A percentile compares a stretch with the other conserved stretches of the same genome.
Conservation (phyloP, 2,113 vertebrate genomes). For the Python bivittatus region DNA sequence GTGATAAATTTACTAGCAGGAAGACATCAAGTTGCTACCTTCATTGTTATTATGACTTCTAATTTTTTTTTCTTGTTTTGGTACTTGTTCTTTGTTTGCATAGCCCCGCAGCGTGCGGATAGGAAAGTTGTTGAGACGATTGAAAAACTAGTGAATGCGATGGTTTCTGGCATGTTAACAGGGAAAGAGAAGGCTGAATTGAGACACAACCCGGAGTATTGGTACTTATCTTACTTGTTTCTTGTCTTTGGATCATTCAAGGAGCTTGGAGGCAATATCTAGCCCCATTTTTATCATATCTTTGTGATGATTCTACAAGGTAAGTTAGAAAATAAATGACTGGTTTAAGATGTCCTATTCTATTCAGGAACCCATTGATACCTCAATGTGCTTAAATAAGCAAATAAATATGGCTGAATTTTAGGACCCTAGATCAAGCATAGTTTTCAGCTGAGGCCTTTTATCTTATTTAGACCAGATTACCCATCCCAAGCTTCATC, state of each 20-base stretch:
- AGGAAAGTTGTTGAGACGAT: slow-evolving; percentile 67
- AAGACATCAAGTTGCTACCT: neutral
- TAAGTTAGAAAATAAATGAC: neutral
- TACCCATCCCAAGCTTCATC: too few relatives aligned
- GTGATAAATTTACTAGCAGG: neutral
- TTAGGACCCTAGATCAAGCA: neutral
- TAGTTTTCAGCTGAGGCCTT: neutral
- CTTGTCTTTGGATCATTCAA: neutral
- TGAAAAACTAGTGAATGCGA: slow-evolving; percentile 67
- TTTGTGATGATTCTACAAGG: neutral
- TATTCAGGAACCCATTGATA: neutral
- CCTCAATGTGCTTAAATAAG: neutral
- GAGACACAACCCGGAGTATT: slow-evolving; percentile 68
- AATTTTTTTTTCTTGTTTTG: neutral
- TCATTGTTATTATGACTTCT: slow-evolving; percentile 1
- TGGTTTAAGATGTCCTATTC: neutral
- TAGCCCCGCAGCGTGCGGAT: slow-evolving; percentile 66
- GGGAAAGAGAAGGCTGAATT: slow-evolving; percentile 65
- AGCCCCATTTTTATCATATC: neutral
- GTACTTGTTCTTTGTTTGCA: neutral
- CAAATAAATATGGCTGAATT: neutral
- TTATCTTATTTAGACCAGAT: too few relatives aligned
- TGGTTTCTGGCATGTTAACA: slow-evolving; percentile 63
- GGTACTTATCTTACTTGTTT: slow-evolving; percentile 64
- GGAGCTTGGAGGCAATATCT: neutral